Conservation (phyloP, 1,140 invertebrate genomes). For the Meloidogyne exigua region DNA sequence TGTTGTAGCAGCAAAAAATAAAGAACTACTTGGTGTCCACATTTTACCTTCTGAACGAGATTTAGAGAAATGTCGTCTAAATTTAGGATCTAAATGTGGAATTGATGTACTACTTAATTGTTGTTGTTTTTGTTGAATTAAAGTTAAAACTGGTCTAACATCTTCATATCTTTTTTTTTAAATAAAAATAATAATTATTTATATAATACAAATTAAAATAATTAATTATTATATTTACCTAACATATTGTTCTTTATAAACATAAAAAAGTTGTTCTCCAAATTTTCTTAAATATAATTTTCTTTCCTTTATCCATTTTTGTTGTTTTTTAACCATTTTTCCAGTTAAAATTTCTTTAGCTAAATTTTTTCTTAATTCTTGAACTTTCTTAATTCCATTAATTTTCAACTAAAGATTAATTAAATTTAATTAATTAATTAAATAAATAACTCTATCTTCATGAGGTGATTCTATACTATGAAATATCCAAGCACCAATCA, state of each 20-base stretch:
- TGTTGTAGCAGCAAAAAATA: slow-evolving; percentile 62
- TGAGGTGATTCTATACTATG: slow-evolving; percentile 77
- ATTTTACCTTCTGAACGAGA: slow-evolving; percentile 61
- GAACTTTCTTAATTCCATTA: slow-evolving; percentile 43
- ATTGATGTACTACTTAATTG: slow-evolving; percentile 4
- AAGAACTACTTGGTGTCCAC: slow-evolving; percentile 58
- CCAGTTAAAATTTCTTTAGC: slow-evolving; percentile 36
- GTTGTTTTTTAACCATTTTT: slow-evolving; percentile 4
- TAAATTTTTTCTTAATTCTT: slow-evolving; percentile 42
- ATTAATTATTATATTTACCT: slow-evolving; percentile 27
- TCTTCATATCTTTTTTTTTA: slow-evolving; percentile 50
- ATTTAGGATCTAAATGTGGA: slow-evolving; percentile 36
- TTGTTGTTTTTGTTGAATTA: slow-evolving; percentile 27
- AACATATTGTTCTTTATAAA: slow-evolving; percentile 63
- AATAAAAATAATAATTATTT: not conserved
- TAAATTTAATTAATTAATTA: slow-evolving; percentile 40
- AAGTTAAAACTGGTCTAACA: slow-evolving; percentile 34
- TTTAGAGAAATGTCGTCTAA: slow-evolving; percentile 51
- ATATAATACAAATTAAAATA: too few relatives aligned
- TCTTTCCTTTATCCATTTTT: slow-evolving; percentile 46
- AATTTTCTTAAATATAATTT: slow-evolving; percentile 47
- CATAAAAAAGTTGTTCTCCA: slow-evolving; percentile 56
- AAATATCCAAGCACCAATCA: slow-evolving; percentile 90
- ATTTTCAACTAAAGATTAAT: slow-evolving; percentile 51
- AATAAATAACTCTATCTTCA: slow-evolving; percentile 67